These are phyloP conservation scores for Aptenodytes forsteri DNA, from an alignment of 2,113 vertebrate species.

Conservation along the genomic window DNA sequence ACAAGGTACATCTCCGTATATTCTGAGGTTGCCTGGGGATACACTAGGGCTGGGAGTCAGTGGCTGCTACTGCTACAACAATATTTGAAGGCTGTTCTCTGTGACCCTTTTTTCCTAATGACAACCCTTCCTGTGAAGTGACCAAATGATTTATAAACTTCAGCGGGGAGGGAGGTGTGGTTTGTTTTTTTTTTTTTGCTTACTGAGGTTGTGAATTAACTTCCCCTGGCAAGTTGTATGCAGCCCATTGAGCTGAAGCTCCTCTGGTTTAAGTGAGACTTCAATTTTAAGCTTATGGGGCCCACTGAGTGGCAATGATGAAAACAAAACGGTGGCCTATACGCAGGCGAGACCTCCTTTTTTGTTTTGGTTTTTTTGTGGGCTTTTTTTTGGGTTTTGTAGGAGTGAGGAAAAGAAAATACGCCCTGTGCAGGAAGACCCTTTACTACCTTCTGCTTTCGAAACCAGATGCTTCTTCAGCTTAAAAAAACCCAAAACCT, in stretches of 20 bases:
- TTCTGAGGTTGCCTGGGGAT: not conserved
- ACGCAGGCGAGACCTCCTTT: not conserved
- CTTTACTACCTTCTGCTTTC: not conserved
- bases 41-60: not conserved
- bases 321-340: not conserved
- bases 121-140: not conserved
- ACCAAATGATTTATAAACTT: not conserved
- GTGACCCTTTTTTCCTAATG: not conserved
- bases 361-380: not conserved
- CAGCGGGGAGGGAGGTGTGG: not conserved
- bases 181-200: not conserved
- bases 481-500: not conserved
- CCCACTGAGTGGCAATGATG: not conserved
- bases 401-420: not conserved
- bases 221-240: not conserved
- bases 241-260: not conserved
- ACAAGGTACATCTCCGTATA: not conserved
- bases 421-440: not conserved
- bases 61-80: not conserved
- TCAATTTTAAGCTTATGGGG: not conserved
- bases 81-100: not conserved
- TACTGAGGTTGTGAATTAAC: not conserved
- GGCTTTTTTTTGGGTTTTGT: not conserved
- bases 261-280: not conserved
- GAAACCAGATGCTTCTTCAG: not conserved